Conservation (phyloP, 1,140 invertebrate genomes). For the Medauroidea extradentata region DNA sequence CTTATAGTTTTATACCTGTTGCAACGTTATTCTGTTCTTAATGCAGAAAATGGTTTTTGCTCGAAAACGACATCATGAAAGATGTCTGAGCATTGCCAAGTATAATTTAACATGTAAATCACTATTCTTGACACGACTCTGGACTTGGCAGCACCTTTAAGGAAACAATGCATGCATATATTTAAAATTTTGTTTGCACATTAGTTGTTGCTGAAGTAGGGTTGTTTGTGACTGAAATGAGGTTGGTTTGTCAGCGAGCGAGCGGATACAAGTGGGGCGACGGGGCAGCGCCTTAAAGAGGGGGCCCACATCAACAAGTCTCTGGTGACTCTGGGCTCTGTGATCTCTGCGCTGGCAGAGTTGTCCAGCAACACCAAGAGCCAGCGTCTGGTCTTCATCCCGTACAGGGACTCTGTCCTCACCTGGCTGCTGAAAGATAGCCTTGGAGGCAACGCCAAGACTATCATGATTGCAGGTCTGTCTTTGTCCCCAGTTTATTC, state of each 20-base stretch:
- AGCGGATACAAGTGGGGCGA: conserved; percentile 80
- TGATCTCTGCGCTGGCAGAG: conserved; percentile 89
- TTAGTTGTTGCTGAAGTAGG: too few species aligned
- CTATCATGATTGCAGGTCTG: conserved; percentile 79
- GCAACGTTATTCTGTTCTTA: too few species aligned
- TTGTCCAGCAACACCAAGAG: conserved; percentile 39
- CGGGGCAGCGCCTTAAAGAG: conserved; percentile 81
- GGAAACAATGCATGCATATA: too few species aligned
- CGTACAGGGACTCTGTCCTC: conserved; percentile 85
- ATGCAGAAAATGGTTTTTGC: too few species aligned
- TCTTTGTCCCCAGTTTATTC: neutral
- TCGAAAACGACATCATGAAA: too few species aligned
- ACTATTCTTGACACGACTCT: too few species aligned
- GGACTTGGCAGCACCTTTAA: too few species aligned
- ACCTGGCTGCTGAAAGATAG: conserved; percentile 90
- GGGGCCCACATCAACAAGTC: conserved; percentile 92
- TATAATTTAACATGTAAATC: too few species aligned
- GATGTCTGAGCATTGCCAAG: too few species aligned
- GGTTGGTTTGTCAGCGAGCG: conserved; percentile 61
- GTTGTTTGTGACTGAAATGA: too few species aligned
- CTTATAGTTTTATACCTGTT: too few species aligned
- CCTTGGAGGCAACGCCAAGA: conserved; percentile 89
- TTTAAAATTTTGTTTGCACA: too few species aligned
- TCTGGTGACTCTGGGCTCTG: conserved; percentile 84
- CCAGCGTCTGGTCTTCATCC: conserved; percentile 64